phyloP scores from a whole-genome alignment of 2,797 vertebrate species.

The Poeciliopsis paucimaculata region DNA sequence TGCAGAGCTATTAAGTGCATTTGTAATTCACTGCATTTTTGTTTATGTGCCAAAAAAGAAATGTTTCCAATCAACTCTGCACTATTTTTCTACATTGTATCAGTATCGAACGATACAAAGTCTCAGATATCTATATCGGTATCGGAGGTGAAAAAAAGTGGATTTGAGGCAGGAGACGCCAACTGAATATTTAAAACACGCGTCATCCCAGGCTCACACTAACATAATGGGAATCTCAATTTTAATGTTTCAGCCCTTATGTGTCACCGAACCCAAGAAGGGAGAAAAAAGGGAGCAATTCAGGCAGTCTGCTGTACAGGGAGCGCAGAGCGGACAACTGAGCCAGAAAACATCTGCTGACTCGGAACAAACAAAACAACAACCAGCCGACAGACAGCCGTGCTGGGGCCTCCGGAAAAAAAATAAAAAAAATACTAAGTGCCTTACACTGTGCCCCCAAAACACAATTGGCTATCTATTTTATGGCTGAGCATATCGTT shows the following conservation, averaged over 20 bases:
- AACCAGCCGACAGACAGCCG: conserved; percentile 34
- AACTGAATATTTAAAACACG: conserved; percentile 46
- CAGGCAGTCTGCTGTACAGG: conserved; percentile 43
- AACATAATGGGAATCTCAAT: conserved; percentile 40
- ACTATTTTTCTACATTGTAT: no score
- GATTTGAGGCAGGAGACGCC: conserved; percentile 20
- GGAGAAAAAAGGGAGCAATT: conserved; percentile 54
- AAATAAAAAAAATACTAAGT: conserved; percentile 31
- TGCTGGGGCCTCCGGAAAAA: conserved; percentile 46
- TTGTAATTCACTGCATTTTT: no score
- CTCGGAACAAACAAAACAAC: conserved; percentile 62
- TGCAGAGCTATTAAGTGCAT: no score
- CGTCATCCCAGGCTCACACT: conserved; percentile 18
- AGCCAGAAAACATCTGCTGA: conserved; percentile 75
- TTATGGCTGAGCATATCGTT: conserved; percentile 28
- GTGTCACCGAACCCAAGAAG: conserved; percentile 54
- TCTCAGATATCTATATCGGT: no score
- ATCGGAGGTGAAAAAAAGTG: no score
- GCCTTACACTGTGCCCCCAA: conserved; percentile 51
- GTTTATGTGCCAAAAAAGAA: no score
- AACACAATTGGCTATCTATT: conserved; percentile 55
- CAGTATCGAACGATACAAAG: no score
- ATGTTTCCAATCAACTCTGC: no score
- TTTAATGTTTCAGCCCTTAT: conserved; percentile 44
- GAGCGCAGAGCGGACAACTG: conserved; percentile 40